phyloP scores from a whole-genome alignment of 2,113 vertebrate genomes.

The Chloebia gouldiae region DNA sequence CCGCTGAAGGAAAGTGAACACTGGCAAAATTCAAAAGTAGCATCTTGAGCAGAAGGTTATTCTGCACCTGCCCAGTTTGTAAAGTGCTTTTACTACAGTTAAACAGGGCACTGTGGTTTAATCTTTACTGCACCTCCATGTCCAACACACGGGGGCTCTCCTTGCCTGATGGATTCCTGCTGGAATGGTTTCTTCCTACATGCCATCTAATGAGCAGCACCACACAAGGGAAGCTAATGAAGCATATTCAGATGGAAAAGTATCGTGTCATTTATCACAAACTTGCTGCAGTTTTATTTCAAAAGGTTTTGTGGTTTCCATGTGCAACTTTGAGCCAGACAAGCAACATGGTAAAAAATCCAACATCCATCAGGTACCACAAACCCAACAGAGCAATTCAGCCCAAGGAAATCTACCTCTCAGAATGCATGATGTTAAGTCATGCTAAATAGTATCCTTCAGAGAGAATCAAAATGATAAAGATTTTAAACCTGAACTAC shows the following conservation, averaged over 20 bases:
- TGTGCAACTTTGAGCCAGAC: neutral
- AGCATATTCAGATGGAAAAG: slow-evolving; percentile 15
- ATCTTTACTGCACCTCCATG: neutral
- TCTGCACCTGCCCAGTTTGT: neutral
- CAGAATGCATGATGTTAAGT: neutral
- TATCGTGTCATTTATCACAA: neutral
- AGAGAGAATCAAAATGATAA: neutral
- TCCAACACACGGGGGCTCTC: slow-evolving; percentile 52
- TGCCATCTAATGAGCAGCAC: neutral
- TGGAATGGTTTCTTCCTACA: neutral
- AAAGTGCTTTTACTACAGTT: slow-evolving; percentile 3
- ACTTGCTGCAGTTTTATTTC: neutral
- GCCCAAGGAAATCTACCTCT: neutral
- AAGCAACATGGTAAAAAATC: neutral
- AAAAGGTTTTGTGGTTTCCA: neutral
- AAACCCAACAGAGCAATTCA: neutral
- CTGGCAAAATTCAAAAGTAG: neutral
- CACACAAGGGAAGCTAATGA: slow-evolving; percentile 48
- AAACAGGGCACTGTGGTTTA: neutral
- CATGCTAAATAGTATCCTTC: neutral
- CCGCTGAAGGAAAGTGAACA: slow-evolving; percentile 24
- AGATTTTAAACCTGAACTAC: neutral
- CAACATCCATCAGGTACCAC: neutral
- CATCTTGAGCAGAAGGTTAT: neutral
- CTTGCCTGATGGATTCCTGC: neutral